Percentiles rank a stretch among this genome's conserved stretches.
Evolutionary conservation across 1,140 invertebrate species (phyloP).

Genomic region (Lycorma delicatula): DNA sequence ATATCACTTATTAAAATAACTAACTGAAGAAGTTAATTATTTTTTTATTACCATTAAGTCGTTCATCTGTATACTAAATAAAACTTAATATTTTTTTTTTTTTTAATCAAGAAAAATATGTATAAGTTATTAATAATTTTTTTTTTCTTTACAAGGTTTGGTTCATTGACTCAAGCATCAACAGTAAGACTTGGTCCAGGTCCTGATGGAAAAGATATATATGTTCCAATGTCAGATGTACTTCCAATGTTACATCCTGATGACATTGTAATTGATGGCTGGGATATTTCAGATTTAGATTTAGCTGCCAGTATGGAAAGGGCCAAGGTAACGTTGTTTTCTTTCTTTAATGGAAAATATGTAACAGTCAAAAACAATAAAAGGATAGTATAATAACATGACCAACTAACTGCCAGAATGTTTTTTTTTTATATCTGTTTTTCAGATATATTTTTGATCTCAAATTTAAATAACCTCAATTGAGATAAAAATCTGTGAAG

Average conservation of each 20-base stretch:
- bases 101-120: neutral
- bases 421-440: too few relatives aligned
- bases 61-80: neutral
- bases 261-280: slow-evolving; percentile 84
- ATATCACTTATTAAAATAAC: too few relatives aligned
- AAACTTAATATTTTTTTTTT: neutral
- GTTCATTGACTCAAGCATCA: slow-evolving; percentile 83
- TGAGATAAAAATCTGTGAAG: too few relatives aligned
- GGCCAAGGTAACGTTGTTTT: slow-evolving; percentile 16
- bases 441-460: too few relatives aligned
- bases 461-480: too few relatives aligned
- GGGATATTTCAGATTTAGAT: slow-evolving; percentile 87
- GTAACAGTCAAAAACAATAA: too few relatives aligned
- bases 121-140: neutral
- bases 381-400: too few relatives aligned
- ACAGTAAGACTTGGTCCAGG: slow-evolving; percentile 72
- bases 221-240: slow-evolving; percentile 70
- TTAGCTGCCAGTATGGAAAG: slow-evolving; percentile 61
- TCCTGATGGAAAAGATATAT: slow-evolving; percentile 59
- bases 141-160: slow-evolving; percentile 50
- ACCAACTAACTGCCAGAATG: too few relatives aligned
- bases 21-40: too few relatives aligned
- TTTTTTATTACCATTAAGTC: neutral
- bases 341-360: too few relatives aligned
- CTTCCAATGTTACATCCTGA: slow-evolving; percentile 87